Conservation (phyloP, 2,797 vertebrate genomes). For the Chaunax sp. region DNA sequence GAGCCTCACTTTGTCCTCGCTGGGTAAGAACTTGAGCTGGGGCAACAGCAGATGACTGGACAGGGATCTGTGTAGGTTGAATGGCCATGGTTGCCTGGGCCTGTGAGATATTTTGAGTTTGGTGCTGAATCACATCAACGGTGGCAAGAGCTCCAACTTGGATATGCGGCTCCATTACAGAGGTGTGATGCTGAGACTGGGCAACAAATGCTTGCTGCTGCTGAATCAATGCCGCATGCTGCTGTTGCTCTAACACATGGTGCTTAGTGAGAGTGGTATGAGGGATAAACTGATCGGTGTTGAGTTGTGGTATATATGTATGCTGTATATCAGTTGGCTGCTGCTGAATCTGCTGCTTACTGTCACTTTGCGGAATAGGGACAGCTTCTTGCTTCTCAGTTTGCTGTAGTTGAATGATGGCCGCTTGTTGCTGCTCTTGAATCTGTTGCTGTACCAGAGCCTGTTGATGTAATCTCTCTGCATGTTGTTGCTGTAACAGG, state of each 20-base stretch:
- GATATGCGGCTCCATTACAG: constrained; percentile 68
- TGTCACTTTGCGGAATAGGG: constrained; percentile 61
- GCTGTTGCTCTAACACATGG: constrained; percentile 73
- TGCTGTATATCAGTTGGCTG: constrained; percentile 70
- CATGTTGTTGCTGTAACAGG: constrained; percentile 75
- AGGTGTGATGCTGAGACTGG: constrained; percentile 65
- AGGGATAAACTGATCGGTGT: constrained; percentile 59
- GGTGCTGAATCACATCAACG: constrained; percentile 65
- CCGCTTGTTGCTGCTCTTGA: constrained; percentile 72
- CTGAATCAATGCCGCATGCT: constrained; percentile 60
- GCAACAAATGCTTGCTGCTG: constrained; percentile 68
- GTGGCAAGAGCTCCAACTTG: constrained; percentile 56
- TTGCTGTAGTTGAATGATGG: constrained; percentile 68
- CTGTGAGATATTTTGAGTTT: constrained; percentile 68
- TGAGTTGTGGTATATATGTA: constrained; percentile 59
- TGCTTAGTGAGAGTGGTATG: constrained; percentile 61
- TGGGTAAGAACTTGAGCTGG: constrained; percentile 59
- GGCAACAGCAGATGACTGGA: constrained; percentile 55
- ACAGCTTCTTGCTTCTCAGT: constrained; percentile 69
- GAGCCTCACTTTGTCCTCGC: constrained; percentile 66
- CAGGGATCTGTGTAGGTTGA: constrained; percentile 62
- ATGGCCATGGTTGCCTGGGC: constrained; percentile 62
- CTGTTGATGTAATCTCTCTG: constrained; percentile 76
- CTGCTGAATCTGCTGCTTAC: constrained; percentile 71
- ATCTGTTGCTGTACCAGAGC: constrained; percentile 73